A percentile compares a stretch with the other conserved stretches of the same genome.
phyloP scores from a whole-genome alignment of 2,113 vertebrate genomes.

The Eretmochelys imbricata region DNA sequence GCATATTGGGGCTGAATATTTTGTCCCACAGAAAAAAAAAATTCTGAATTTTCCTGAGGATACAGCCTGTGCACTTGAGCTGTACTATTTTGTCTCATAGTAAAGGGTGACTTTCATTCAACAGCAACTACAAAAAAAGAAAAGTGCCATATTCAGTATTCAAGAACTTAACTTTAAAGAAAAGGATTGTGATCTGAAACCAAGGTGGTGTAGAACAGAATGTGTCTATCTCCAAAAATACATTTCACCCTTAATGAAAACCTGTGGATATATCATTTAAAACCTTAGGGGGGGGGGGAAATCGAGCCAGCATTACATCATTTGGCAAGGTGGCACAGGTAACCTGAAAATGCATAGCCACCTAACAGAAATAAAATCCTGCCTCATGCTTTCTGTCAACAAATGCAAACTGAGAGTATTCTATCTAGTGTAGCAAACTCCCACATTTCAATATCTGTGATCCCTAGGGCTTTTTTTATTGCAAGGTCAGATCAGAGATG shows the following conservation, averaged over 20 bases:
- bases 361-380: neutral
- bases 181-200: neutral
- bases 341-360: neutral
- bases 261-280: neutral
- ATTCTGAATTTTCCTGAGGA: neutral
- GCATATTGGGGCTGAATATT: neutral
- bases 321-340: neutral
- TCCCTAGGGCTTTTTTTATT: neutral
- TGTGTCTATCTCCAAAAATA: neutral
- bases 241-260: neutral
- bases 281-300: neutral
- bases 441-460: neutral
- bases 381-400: neutral
- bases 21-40: neutral
- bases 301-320: neutral
- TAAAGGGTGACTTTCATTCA: neutral
- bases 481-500: neutral
- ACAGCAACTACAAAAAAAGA: neutral
- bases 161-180: neutral
- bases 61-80: neutral
- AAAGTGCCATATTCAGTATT: neutral
- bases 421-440: neutral
- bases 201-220: neutral
- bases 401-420: neutral
- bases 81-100: neutral